Percentiles rank a stretch among this genome's conserved stretches.
These are phyloP conservation scores for Chrosomus eos DNA, from an alignment of 2,797 vertebrate genomes.

Conservation along the genomic window DNA sequence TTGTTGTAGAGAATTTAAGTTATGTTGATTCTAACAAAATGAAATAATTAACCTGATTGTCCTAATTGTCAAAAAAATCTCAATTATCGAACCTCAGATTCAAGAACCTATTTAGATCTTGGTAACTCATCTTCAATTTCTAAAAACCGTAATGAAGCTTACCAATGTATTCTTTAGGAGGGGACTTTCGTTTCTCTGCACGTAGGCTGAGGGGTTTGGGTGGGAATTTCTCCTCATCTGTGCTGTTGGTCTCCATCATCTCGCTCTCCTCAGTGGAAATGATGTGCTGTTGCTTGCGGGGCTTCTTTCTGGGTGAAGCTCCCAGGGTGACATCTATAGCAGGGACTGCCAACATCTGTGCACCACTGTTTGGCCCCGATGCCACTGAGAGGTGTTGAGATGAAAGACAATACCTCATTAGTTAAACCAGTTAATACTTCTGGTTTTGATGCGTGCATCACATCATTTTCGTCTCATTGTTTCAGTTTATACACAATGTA, in stretches of 20 bases:
- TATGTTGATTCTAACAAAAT: background rate
- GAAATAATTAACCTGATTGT: background rate
- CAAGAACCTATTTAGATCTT: background rate
- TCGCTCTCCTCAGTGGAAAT: slow-evolving; percentile 98
- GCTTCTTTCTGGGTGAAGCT: slow-evolving; percentile 96
- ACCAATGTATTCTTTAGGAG: slow-evolving; percentile 97
- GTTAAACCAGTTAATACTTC: background rate
- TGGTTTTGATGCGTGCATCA: background rate
- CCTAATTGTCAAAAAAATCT: background rate
- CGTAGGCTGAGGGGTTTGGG: slow-evolving; percentile 85
- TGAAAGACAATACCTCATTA: background rate
- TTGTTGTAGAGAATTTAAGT: background rate
- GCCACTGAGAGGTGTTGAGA: slow-evolving; percentile 13
- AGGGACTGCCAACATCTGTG: slow-evolving; percentile 80
- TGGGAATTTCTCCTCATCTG: slow-evolving; percentile 91
- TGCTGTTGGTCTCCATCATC: slow-evolving; percentile 98
- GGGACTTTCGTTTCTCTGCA: slow-evolving; percentile 92
- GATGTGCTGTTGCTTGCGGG: slow-evolving; percentile 96
- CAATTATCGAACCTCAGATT: background rate
- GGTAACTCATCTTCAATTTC: background rate
- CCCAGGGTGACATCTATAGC: slow-evolving; percentile 88
- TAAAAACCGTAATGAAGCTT: slow-evolving; percentile 33
- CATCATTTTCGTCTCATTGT: background rate
- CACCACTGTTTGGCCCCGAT: slow-evolving; percentile 55
- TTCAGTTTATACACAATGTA: background rate